These are phyloP conservation scores for Encarsia formosa DNA, from an alignment of 2,888 invertebrate genomes.

Conservation along the genomic window DNA sequence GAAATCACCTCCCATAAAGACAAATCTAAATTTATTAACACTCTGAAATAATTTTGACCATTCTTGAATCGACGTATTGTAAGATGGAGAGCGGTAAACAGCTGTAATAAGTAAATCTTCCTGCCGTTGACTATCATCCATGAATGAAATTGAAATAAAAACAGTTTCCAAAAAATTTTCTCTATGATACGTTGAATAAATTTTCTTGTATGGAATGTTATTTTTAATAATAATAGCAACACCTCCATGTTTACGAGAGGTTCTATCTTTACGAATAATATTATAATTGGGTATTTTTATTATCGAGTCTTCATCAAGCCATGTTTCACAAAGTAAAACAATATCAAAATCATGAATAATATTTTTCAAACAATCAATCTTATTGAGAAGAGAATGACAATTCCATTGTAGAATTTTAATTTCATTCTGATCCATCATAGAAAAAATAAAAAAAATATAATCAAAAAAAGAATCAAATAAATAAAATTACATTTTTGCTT, in stretches of 20 bases:
- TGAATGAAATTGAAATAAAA: neutral
- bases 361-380: neutral
- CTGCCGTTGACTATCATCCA: neutral
- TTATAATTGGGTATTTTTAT: neutral
- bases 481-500: no score
- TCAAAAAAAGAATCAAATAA: neutral
- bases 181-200: neutral
- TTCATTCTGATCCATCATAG: neutral
- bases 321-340: neutral
- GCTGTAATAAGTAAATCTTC: neutral
- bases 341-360: neutral
- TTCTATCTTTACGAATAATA: neutral
- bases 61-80: neutral
- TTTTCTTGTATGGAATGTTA: neutral
- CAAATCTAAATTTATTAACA: neutral
- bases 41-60: neutral
- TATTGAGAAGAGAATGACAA: neutral
- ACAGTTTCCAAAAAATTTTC: neutral
- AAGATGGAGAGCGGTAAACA: neutral
- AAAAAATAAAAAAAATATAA: neutral
- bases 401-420: constrained; percentile 2
- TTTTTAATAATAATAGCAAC: neutral
- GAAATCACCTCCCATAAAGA: constrained; percentile 1
- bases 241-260: neutral
- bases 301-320: neutral